A percentile compares a stretch with the other conserved stretches of the same genome.
Evolutionary conservation across 2,888 invertebrate genomes (phyloP).

Genomic region (Magallana nippona): DNA sequence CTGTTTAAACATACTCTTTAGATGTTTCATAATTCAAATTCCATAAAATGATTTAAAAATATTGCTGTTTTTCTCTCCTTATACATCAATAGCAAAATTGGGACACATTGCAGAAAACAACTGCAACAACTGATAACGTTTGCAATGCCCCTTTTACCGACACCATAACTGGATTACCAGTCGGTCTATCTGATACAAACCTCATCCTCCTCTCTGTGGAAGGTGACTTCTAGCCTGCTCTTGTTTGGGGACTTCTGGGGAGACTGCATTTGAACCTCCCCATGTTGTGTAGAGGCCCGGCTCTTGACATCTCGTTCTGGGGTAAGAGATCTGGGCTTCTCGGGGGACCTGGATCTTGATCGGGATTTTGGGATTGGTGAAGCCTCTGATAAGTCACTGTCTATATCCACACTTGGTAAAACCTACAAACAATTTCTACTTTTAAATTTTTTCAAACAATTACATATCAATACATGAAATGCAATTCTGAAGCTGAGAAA

Average conservation of each 20-base stretch:
- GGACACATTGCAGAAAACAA: no score
- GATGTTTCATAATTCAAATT: no score
- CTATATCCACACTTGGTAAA: slow-evolving; percentile 72
- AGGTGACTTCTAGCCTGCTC: slow-evolving; percentile 57
- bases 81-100: no score
- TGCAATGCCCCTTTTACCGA: no score
- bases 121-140: no score
- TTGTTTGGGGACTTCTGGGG: slow-evolving; percentile 55
- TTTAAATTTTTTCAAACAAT: no score
- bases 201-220: slow-evolving; percentile 48
- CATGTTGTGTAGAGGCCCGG: slow-evolving; percentile 1
- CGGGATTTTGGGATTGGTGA: slow-evolving; percentile 54
- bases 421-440: slow-evolving; percentile 58
- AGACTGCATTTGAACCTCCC: slow-evolving; percentile 41
- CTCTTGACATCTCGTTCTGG: neutral
- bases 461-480: no score
- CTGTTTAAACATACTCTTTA: no score
- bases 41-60: neutral
- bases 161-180: no score
- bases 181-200: slow-evolving; percentile 32
- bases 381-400: slow-evolving; percentile 67
- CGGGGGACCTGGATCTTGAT: neutral
- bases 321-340: neutral
- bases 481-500: no score
- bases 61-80: no score